Evolutionary conservation across 1,140 invertebrate species (phyloP), one percentile per base, ranked within the genome.

Genomic region (Lucilia cuprina): DNA sequence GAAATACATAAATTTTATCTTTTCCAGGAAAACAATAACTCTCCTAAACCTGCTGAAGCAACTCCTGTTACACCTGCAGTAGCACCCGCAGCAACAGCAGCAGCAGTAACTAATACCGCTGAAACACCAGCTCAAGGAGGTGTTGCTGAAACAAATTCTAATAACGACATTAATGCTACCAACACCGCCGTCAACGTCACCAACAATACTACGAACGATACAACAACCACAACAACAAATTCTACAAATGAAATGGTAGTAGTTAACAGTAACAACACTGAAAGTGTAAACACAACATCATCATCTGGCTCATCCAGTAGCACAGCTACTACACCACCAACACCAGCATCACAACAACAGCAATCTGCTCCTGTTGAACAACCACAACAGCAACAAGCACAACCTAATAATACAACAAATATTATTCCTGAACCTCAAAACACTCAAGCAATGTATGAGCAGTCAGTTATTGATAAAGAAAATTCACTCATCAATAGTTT

Each of bases 261-360:
- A 74, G 75, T 75, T 2, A 84, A 14, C 50, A 74, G 50, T 17
- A 82, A 17, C 75, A 84, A 70, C 74, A 83, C 14, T 83, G 85
- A 83, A 21, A 85, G 85, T 82, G 84, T 50, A 30, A 30, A 30
- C 3, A 30, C 25, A 30, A 30, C 25, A 19, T 85, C 85, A 19
- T 82, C 85, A 60, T 85, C 85, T 10, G 85, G 85, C n/a, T 83
- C 85, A 5, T 74, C 93, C 85, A 93, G 93, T 87, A 92, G 93
- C 87, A 92, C 93, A 86, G 87, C 91, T n/a, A 92, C 92, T 86
- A 92, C 92, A 84, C 91, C 93, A 85, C 88, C 84, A 55, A 85
- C 70, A 88, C 92, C 92, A 84, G 91, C 92, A 84, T 74, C 55
- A 85, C 35, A 41, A 49, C 65, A 47, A 65, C 60, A 65, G 80